A percentile compares a stretch with the other conserved stretches of the same genome.
Evolutionary conservation across 2,888 invertebrate genomes (phyloP).

Genomic region (Alsophila aescularia): DNA sequence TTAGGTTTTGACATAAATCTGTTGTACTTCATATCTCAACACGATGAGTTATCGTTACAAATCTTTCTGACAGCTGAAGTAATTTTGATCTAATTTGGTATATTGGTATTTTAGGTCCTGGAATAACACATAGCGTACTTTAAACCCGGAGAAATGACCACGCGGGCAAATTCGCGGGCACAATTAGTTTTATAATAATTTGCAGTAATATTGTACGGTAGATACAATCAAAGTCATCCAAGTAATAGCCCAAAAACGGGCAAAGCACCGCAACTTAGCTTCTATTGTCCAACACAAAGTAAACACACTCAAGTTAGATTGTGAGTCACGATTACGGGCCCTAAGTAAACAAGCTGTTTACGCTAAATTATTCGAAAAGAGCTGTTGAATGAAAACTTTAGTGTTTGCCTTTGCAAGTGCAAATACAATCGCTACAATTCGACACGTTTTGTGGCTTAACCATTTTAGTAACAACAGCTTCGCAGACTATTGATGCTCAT

Average conservation of each 20-base stretch:
- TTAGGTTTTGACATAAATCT: no score
- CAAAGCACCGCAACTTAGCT: slow-evolving; percentile 21
- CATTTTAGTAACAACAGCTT: neutral
- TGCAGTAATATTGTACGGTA: neutral
- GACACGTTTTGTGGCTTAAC: slow-evolving; percentile 20
- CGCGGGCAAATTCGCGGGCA: no score
- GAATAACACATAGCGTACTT: no score
- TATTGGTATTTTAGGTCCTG: no score
- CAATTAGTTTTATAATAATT: no score
- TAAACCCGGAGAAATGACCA: no score
- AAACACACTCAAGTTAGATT: slow-evolving; percentile 27
- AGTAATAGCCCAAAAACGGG: slow-evolving; percentile 9
- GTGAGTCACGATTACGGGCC: slow-evolving; percentile 24
- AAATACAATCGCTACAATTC: slow-evolving; percentile 29
- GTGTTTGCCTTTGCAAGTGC: slow-evolving; percentile 29
- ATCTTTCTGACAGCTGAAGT: no score
- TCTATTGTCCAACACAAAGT: slow-evolving; percentile 22
- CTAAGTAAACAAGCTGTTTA: slow-evolving; percentile 41
- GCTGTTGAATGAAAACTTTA: slow-evolving; percentile 40
- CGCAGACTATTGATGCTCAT: neutral
- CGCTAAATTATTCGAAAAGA: slow-evolving; percentile 41
- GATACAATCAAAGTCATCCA: slow-evolving; percentile 13
- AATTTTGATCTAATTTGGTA: no score
- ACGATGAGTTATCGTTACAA: no score
- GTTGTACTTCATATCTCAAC: no score